Evolutionary conservation across 2,113 vertebrate genomes (phyloP).

Genomic region (Panurus biarmicus): DNA sequence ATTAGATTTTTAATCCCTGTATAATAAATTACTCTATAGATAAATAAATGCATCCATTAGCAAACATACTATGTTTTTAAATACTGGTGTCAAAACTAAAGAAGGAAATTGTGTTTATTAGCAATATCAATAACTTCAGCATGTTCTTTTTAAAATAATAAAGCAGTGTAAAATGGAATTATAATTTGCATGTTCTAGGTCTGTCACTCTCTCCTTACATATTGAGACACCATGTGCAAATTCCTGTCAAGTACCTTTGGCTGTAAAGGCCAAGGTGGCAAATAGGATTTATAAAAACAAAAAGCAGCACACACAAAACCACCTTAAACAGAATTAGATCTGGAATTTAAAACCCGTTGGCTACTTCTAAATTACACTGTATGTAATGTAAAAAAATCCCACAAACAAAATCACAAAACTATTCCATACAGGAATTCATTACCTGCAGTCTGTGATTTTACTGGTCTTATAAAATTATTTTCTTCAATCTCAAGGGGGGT

Average conservation of each 20-base stretch:
- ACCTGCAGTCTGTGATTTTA: background rate
- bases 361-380: background rate
- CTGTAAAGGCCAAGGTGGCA: background rate
- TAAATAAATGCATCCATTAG: background rate
- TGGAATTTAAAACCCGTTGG: background rate
- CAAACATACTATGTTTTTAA: background rate
- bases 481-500: background rate
- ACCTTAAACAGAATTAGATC: background rate
- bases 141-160: background rate
- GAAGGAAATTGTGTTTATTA: background rate
- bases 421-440: background rate
- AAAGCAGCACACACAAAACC: background rate
- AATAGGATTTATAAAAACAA: background rate
- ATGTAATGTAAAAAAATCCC: background rate
- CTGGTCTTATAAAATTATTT: background rate
- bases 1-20: background rate
- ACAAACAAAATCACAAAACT: background rate
- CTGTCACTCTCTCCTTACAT: background rate
- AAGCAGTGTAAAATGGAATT: background rate
- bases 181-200: background rate
- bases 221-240: background rate
- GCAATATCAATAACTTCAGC: background rate
- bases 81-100: background rate
- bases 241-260: background rate
- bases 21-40: background rate